These are phyloP conservation scores for Macrostomum lignano DNA, from an alignment of 1,140 invertebrate species.

Conservation along the genomic window DNA sequence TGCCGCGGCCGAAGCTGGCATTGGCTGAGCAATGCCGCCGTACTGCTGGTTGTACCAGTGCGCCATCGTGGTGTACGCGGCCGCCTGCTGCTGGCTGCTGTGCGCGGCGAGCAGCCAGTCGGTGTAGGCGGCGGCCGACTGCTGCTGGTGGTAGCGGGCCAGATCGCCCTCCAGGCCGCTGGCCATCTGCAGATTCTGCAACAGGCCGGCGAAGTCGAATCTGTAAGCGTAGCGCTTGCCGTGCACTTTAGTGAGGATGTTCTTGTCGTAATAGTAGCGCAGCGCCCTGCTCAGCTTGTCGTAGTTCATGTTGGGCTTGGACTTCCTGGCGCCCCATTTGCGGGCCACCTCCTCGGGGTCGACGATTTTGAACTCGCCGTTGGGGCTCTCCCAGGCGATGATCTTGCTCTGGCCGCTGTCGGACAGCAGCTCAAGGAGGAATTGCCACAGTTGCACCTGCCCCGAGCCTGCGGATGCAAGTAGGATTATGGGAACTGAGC, in stretches of 20 bases:
- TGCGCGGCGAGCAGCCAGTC: no score
- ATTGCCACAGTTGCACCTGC: constrained; percentile 95
- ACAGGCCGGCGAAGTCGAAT: constrained; percentile 53
- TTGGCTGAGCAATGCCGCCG: no score
- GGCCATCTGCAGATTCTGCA: constrained; percentile 7
- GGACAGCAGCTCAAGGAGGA: constrained; percentile 69
- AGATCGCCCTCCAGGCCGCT: not conserved
- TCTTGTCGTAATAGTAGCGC: constrained; percentile 45
- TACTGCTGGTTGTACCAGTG: no score
- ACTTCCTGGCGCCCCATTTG: constrained; percentile 84
- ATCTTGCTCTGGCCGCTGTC: constrained; percentile 48
- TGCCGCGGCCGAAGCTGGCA: no score
- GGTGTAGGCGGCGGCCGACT: no score
- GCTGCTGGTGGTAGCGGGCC: not conserved
- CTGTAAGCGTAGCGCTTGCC: constrained; percentile 78
- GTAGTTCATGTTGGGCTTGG: constrained; percentile 98
- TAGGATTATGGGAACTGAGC: no score
- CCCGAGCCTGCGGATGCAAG: constrained; percentile 40
- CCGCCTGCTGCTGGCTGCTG: no score
- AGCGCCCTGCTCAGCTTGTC: constrained; percentile 85
- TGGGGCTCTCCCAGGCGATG: constrained; percentile 79
- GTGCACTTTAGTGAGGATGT: constrained; percentile 35
- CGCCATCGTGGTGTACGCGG: no score
- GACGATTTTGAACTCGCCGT: constrained; percentile 80
- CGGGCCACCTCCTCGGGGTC: constrained; percentile 89